phyloP scores from a whole-genome alignment of 2,888 invertebrate species.

The Fragum sueziense region DNA sequence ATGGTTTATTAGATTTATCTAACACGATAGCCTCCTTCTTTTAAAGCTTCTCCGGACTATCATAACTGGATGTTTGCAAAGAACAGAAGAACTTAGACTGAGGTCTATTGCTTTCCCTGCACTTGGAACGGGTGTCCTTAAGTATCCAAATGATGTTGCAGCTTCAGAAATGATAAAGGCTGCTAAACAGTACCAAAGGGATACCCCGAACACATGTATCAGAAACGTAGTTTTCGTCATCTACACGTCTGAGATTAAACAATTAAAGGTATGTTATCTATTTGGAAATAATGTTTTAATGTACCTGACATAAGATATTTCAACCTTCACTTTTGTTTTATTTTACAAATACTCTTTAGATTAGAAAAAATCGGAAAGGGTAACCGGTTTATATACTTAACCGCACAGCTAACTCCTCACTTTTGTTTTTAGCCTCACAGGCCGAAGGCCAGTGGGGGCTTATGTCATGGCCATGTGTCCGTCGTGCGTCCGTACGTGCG shows the following conservation, averaged over 20 bases:
- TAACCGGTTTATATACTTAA: too few species aligned
- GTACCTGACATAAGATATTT: too few species aligned
- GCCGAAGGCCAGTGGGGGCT: too few species aligned
- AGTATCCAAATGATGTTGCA: background rate
- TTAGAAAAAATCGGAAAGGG: too few species aligned
- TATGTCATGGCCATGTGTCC: too few species aligned
- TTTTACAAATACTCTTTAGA: too few species aligned
- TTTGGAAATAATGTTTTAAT: background rate
- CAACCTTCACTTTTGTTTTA: too few species aligned
- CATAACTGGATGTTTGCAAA: background rate
- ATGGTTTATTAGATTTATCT: background rate
- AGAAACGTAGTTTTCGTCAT: constrained; percentile 29
- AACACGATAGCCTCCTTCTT: background rate
- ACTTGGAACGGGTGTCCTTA: constrained; percentile 1
- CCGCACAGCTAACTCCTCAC: too few species aligned
- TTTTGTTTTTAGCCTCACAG: too few species aligned
- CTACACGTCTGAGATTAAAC: constrained; percentile 20
- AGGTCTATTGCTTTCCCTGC: constrained; percentile 10
- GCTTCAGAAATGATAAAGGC: background rate
- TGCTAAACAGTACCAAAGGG: background rate
- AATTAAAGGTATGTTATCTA: constrained; percentile 29
- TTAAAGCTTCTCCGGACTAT: background rate
- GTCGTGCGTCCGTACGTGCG: too few species aligned
- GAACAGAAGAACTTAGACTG: background rate
- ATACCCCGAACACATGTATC: constrained; percentile 1